These are phyloP conservation scores for Sardina pilchardus DNA, from an alignment of 2,113 vertebrate species.

Conservation along the genomic window DNA sequence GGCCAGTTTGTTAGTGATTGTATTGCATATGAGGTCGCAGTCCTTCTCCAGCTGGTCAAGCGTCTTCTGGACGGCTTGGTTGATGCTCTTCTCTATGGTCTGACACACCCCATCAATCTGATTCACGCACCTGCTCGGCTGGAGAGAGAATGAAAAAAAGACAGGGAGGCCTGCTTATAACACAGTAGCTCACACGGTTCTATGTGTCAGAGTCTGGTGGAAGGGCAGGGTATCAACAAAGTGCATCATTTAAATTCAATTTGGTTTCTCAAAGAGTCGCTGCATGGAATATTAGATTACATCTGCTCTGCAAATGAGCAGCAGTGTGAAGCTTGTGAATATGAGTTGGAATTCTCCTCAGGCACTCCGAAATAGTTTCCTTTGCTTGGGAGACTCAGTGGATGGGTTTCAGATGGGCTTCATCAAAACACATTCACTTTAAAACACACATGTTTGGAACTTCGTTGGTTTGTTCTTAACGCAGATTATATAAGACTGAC, in stretches of 20 bases:
- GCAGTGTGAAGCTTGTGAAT: not conserved
- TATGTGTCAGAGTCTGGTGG: not conserved
- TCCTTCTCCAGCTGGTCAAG: slow-evolving; percentile 79
- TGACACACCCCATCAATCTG: slow-evolving; percentile 76
- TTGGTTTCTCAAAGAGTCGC: not conserved
- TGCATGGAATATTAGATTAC: not conserved
- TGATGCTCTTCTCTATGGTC: slow-evolving; percentile 79
- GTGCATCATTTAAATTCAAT: not conserved
- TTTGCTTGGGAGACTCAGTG: not conserved
- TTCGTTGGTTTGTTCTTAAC: not conserved
- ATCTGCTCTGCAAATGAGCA: not conserved
- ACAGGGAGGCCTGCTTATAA: slow-evolving; percentile 3
- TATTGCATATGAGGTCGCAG: slow-evolving; percentile 69
- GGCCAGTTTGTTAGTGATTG: slow-evolving; percentile 63
- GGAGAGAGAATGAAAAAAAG: slow-evolving; percentile 23
- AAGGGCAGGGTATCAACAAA: not conserved
- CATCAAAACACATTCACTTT: not conserved
- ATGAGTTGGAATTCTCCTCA: not conserved
- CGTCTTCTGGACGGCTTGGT: slow-evolving; percentile 78
- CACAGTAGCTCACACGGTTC: not conserved
- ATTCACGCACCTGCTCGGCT: slow-evolving; percentile 77
- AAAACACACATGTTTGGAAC: not conserved
- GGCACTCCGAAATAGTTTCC: not conserved
- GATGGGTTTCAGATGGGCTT: not conserved
- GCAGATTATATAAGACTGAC: no score